Conservation (phyloP, 2,113 vertebrate species). For the Eulemur macaco region DNA sequence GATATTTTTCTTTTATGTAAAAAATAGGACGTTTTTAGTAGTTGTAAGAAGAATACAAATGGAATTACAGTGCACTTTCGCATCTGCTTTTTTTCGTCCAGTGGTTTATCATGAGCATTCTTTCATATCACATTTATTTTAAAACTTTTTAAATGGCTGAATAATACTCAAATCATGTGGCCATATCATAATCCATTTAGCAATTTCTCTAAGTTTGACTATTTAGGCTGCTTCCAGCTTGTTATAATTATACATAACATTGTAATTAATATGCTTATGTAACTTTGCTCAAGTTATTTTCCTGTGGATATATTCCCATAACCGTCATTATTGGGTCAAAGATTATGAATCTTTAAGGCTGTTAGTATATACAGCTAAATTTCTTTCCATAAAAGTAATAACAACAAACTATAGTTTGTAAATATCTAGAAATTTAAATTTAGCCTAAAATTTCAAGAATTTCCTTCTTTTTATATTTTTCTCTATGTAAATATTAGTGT, state of each 20-base stretch:
- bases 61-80: background rate
- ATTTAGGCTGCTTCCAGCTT: background rate
- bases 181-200: background rate
- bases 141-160: background rate
- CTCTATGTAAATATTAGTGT: background rate
- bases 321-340: background rate
- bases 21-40: background rate
- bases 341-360: conserved; percentile 9
- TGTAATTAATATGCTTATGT: background rate
- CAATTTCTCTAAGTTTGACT: background rate
- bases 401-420: background rate
- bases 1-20: conserved; percentile 36
- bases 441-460: conserved; percentile 14
- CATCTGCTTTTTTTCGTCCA: background rate
- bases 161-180: background rate
- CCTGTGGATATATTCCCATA: background rate
- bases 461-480: conserved; percentile 17
- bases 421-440: conserved; percentile 32
- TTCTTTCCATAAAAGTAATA: conserved; percentile 44
- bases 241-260: background rate
- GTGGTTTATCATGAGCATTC: background rate
- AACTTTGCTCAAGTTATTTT: conserved; percentile 12
- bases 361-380: background rate
- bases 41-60: background rate
- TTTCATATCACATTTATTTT: background rate